Evolutionary conservation across 2,797 vertebrate genomes (phyloP).

Genomic region (Coranthus polyacanthus): DNA sequence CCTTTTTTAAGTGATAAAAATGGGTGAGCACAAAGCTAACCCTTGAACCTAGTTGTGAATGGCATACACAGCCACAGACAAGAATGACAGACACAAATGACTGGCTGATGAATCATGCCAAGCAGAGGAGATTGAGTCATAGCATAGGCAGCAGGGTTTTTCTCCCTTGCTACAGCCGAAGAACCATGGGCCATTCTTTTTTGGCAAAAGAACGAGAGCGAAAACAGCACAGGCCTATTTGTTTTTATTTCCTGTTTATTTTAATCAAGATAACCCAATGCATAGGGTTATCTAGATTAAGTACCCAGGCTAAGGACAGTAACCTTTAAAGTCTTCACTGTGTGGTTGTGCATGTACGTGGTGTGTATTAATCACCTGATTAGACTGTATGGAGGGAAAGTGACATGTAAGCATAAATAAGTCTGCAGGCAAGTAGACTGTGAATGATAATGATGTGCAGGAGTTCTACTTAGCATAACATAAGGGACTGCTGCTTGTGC

Average conservation of each 20-base stretch:
- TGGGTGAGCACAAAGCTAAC: constrained; percentile 21
- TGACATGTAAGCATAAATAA: constrained; percentile 85
- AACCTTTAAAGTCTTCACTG: constrained; percentile 72
- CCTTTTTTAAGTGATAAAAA: constrained; percentile 10
- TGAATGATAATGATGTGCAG: constrained; percentile 84
- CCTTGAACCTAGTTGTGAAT: constrained; percentile 26
- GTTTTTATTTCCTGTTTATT: constrained; percentile 70
- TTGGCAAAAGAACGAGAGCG: constrained; percentile 26
- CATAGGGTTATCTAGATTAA: constrained; percentile 48
- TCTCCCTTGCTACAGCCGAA: constrained; percentile 33
- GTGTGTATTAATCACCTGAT: constrained; percentile 78
- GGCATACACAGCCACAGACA: constrained; percentile 15
- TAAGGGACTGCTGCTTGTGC: constrained; percentile 77
- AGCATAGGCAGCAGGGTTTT: constrained; percentile 21
- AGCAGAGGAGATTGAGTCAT: constrained; percentile 56
- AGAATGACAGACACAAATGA: constrained; percentile 43
- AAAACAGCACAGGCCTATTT: constrained; percentile 51
- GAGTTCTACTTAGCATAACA: constrained; percentile 85
- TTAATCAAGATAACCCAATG: constrained; percentile 39
- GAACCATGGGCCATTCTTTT: constrained; percentile 41
- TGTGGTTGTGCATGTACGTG: constrained; percentile 9
- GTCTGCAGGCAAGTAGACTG: constrained; percentile 80
- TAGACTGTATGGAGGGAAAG: constrained; percentile 78
- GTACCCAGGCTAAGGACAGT: constrained; percentile 53
- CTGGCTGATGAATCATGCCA: constrained; percentile 45